phyloP scores from a whole-genome alignment of 2,113 vertebrate genomes.

The Caranx melampygus region DNA sequence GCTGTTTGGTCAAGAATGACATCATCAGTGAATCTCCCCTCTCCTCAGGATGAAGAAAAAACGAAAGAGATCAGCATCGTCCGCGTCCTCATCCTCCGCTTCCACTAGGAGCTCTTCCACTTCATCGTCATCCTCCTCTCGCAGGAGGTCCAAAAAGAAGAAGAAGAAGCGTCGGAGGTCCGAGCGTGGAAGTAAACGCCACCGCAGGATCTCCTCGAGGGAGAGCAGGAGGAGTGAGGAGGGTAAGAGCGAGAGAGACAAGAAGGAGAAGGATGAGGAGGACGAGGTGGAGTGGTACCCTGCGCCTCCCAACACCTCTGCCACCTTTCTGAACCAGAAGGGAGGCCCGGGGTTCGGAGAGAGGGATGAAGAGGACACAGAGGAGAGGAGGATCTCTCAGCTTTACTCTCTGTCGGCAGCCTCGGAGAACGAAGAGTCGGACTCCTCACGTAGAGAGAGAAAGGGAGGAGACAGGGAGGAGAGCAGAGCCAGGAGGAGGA shows the following conservation, averaged over 20 bases:
- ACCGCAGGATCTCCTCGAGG: conserved; percentile 82
- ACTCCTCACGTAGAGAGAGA: conserved; percentile 78
- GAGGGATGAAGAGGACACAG: conserved; percentile 80
- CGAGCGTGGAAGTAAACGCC: conserved; percentile 84
- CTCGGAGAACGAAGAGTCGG: conserved; percentile 87
- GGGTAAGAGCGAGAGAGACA: conserved; percentile 69
- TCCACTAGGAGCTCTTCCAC: conserved; percentile 86
- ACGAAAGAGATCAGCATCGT: conserved; percentile 86
- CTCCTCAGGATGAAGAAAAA: conserved; percentile 92
- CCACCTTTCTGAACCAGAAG: conserved; percentile 92
- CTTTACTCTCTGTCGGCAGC: conserved; percentile 83
- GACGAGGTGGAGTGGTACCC: conserved; percentile 89
- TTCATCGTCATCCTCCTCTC: conserved; percentile 86
- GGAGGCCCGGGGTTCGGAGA: conserved; percentile 85
- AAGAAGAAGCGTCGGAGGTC: conserved; percentile 86
- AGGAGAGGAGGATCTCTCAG: conserved; percentile 69
- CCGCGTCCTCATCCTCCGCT: conserved; percentile 79
- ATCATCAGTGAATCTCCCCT: conserved; percentile 30
- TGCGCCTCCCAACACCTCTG: conserved; percentile 91
- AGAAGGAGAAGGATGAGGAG: conserved; percentile 71
- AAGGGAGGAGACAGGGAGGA: conserved; percentile 79
- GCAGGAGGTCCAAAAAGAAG: conserved; percentile 89
- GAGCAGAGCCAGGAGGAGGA: conserved; percentile 55
- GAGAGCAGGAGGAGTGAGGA: conserved; percentile 81
- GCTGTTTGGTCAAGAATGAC: neutral